A percentile compares a stretch with the other conserved stretches of the same genome.
Conservation (phyloP, 2,113 vertebrate species). For the Odontophorus gujanensis region DNA sequence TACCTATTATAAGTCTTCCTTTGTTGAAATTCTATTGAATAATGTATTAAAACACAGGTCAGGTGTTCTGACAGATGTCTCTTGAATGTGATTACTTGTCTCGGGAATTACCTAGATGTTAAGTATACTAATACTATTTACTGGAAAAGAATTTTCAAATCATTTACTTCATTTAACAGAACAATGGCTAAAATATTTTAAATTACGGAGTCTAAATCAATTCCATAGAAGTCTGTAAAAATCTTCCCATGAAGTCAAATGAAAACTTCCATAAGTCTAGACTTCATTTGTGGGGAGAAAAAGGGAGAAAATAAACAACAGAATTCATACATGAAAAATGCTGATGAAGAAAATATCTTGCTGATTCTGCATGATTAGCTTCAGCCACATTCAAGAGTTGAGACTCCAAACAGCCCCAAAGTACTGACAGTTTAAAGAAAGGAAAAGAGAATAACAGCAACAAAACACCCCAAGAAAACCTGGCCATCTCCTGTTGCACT, state of each 20-base stretch:
- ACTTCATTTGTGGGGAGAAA: background rate
- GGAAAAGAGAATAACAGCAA: background rate
- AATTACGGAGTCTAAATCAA: background rate
- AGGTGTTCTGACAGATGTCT: background rate
- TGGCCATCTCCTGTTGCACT: background rate
- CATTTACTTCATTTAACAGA: background rate
- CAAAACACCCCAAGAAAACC: background rate
- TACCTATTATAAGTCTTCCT: background rate
- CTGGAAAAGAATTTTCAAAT: background rate
- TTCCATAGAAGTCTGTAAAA: background rate
- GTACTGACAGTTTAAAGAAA: background rate
- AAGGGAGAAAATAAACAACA: background rate
- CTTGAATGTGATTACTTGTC: background rate
- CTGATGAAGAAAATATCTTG: background rate
- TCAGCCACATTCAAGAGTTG: background rate
- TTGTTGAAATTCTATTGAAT: conserved; percentile 22
- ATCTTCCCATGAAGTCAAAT: background rate
- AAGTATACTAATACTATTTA: background rate
- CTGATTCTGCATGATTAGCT: background rate
- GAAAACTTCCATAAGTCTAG: background rate
- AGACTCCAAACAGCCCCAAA: background rate
- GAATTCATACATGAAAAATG: background rate
- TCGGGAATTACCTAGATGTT: background rate
- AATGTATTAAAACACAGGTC: conserved; percentile 10
- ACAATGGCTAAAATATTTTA: background rate